Evolutionary conservation across 2,797 vertebrate species (phyloP).

Genomic region (Melanotaenia maccullochi): DNA sequence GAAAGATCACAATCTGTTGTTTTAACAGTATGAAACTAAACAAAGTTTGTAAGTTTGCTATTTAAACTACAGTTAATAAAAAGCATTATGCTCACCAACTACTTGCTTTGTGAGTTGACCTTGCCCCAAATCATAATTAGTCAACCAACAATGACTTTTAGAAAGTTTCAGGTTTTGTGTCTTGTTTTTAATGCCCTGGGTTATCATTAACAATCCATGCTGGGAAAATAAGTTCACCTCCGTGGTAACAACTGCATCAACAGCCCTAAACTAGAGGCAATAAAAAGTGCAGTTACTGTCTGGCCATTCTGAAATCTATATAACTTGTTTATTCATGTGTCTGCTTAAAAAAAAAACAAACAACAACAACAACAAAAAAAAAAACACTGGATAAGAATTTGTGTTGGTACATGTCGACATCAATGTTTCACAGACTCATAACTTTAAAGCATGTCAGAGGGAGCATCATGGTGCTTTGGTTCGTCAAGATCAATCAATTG

Average conservation of each 20-base stretch:
- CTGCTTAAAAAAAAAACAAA: neutral
- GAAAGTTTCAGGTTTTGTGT: neutral
- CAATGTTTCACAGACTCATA: neutral
- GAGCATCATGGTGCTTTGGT: neutral
- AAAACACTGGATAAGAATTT: neutral
- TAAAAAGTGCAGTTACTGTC: neutral
- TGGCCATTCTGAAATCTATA: neutral
- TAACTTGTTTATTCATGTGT: neutral
- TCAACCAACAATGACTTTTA: neutral
- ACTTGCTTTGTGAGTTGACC: neutral
- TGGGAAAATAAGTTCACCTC: neutral
- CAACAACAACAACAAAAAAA: neutral
- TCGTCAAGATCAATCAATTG: too few relatives aligned
- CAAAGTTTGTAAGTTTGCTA: neutral
- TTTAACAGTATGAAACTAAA: constrained; percentile 18
- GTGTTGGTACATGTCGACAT: neutral
- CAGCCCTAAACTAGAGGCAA: neutral
- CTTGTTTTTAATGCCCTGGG: neutral
- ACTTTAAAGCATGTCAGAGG: neutral
- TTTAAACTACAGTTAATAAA: neutral
- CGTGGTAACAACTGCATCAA: neutral
- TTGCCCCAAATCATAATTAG: neutral
- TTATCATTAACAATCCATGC: neutral
- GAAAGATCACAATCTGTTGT: neutral
- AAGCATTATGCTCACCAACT: neutral